Percentiles rank a stretch among this genome's conserved stretches.
These are phyloP conservation scores for Cephalopterus ornatus DNA, from an alignment of 2,113 vertebrate genomes.

Conservation along the genomic window DNA sequence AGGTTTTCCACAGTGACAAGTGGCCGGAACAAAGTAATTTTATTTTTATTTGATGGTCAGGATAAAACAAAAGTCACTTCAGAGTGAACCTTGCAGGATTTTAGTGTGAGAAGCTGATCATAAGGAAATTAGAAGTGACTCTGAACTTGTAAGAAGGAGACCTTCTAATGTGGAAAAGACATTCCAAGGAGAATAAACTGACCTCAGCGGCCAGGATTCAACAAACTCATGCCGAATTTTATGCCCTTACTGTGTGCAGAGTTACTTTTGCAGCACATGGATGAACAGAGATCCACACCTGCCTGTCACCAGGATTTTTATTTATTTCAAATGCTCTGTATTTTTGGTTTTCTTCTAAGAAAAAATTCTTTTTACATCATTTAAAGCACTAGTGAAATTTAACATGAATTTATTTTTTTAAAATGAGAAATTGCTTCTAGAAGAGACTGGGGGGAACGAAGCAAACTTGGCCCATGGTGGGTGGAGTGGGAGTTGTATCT, in stretches of 20 bases:
- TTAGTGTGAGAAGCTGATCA: accelerated
- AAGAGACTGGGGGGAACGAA: neutral
- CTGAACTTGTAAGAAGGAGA: neutral
- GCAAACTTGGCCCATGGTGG: neutral
- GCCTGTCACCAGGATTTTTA: neutral
- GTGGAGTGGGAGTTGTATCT: neutral
- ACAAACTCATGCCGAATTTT: neutral
- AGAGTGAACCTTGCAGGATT: neutral
- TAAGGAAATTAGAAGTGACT: neutral
- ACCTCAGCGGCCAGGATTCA: neutral
- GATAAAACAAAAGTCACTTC: neutral
- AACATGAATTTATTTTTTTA: neutral
- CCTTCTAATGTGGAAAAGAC: neutral
- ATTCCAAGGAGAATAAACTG: neutral
- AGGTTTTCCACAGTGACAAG: neutral
- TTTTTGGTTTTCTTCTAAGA: neutral
- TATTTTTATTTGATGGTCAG: neutral
- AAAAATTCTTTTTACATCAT: accelerated
- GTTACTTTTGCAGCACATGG: accelerated
- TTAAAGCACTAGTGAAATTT: neutral
- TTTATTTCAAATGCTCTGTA: neutral
- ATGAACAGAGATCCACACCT: neutral
- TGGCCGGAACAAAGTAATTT: neutral
- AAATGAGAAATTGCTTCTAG: neutral
- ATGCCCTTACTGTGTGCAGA: neutral